These are phyloP conservation scores for Norana najaformis DNA, from an alignment of 2,888 invertebrate species.

Conservation along the genomic window DNA sequence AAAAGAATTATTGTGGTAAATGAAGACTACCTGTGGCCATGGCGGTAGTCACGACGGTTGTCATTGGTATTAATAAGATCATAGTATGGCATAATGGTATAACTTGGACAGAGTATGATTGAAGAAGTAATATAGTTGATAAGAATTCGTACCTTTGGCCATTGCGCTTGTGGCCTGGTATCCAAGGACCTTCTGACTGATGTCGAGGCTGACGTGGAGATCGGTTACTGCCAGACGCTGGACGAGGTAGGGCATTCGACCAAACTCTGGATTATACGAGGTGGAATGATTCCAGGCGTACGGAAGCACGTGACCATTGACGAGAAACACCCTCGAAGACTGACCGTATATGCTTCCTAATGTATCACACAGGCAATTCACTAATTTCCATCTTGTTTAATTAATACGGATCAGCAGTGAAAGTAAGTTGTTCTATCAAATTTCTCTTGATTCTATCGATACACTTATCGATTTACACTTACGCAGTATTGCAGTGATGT, in stretches of 20 bases:
- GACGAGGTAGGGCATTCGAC: slow-evolving; percentile 62
- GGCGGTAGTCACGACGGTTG: neutral
- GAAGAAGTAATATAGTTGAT: neutral
- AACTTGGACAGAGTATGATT: neutral
- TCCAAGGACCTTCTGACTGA: slow-evolving; percentile 50
- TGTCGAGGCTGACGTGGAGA: slow-evolving; percentile 52
- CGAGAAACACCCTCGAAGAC: slow-evolving; percentile 54
- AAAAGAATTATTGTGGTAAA: neutral
- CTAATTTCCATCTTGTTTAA: neutral
- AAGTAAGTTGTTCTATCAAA: neutral
- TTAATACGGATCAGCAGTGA: neutral
- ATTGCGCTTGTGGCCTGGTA: slow-evolving; percentile 57
- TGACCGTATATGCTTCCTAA: slow-evolving; percentile 57
- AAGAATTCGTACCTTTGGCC: slow-evolving; percentile 53
- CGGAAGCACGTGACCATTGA: slow-evolving; percentile 61
- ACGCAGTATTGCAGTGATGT: too few species aligned
- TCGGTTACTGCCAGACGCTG: slow-evolving; percentile 55
- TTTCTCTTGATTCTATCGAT: neutral
- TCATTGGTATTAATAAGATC: neutral
- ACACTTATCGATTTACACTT: neutral
- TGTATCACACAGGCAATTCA: neutral
- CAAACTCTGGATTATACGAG: slow-evolving; percentile 58
- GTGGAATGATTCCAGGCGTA: slow-evolving; percentile 66
- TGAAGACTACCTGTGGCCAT: too few species aligned
- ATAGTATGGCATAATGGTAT: neutral